Conservation (phyloP, 2,113 vertebrate species). For the Panurus biarmicus region DNA sequence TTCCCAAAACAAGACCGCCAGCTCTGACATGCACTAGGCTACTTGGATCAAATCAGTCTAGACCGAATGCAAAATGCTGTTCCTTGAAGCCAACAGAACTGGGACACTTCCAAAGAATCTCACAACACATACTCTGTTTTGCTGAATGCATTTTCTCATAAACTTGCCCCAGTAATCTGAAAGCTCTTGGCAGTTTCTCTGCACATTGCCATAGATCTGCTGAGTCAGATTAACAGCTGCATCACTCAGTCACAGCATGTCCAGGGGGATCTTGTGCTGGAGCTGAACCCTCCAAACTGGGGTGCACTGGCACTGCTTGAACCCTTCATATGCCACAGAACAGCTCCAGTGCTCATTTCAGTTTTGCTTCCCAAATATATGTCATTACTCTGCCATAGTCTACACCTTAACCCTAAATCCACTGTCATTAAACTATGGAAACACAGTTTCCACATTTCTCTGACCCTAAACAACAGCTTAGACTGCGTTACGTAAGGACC, state of each 20-base stretch:
- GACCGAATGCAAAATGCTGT: background rate
- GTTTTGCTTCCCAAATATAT: background rate
- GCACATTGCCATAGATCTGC: background rate
- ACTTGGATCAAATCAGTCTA: conserved; percentile 9
- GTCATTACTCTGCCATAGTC: background rate
- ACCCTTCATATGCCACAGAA: background rate
- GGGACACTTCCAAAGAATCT: background rate
- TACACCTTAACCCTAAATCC: background rate
- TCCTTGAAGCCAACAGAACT: background rate
- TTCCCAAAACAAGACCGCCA: background rate
- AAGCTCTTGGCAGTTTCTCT: background rate
- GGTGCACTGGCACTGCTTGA: background rate
- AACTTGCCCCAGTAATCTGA: background rate
- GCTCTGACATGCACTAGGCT: background rate
- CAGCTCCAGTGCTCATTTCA: background rate
- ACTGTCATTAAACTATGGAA: background rate
- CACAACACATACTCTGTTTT: background rate
- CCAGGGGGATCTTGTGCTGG: background rate
- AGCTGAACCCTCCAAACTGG: background rate
- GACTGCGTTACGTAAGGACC: background rate
- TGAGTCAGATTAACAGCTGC: background rate
- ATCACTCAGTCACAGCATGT: background rate
- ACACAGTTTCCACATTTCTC: background rate
- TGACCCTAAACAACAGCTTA: background rate
- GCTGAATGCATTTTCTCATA: background rate